Evolutionary conservation across 2,888 invertebrate genomes (phyloP), one percentile per base, ranked within the genome.

Genomic region (Sipha maydis): DNA sequence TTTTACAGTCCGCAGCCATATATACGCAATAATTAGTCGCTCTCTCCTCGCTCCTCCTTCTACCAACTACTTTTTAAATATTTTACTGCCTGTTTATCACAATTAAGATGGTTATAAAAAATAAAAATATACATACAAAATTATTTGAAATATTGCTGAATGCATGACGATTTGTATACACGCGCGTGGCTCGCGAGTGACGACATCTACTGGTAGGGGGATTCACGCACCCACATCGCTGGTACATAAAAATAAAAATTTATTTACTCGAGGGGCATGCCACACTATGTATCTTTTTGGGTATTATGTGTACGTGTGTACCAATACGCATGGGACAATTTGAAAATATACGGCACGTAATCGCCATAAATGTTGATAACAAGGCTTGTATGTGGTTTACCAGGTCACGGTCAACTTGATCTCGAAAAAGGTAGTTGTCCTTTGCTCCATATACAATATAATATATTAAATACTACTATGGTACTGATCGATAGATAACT

Each of bases 21-120:
- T 14, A 48, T 14, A 14, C 14, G 69, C n/a, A n/a, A 78, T 78
- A 78, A 31, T 21, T 28, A 31, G 11, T 8, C 11, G 54, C 25
- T 61, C 67, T 80, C 8, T 80, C 61, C 31, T 25, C 79, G 11
- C 1, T 61, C 25, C 0, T 25, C 61, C 61, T 61, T 25, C 61
- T 5, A 5, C 61, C 0, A 3, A 25, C 8, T 25, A 1, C 25
- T 79, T 54, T 31, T 31, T 79, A 54, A 83, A 83, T 73, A 71
- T 71, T 83, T 73, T 71, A 83, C 71, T 48, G 73, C 71, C 73
- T 83, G 71, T 83, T 73, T 83, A 83, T 83, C 83, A 73, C 83
- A 38, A 28, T 71, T 41, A 54, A 4, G 9, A 34, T 11, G 71
- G 71, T 83, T 71, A 48, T 54, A 54, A 54, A 83, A 83, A 31